Conservation (phyloP, 1,140 invertebrate genomes). For the Drosophila nannoptera region DNA sequence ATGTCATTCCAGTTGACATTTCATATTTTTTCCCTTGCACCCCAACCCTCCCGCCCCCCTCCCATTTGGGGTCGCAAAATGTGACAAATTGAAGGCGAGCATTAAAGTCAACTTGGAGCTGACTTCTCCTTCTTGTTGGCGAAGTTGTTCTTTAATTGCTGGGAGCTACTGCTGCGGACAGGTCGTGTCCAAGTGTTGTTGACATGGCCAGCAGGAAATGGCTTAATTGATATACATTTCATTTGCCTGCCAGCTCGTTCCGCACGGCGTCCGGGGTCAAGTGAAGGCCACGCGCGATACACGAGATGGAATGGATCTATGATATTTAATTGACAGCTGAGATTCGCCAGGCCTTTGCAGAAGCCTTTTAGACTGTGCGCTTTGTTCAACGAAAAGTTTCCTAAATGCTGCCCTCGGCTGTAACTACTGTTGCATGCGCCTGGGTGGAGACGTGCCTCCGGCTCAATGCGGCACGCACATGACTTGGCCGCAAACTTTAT, state of each 20-base stretch:
- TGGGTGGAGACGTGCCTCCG: conserved; percentile 37
- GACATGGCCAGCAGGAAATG: conserved; percentile 35
- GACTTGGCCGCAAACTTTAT: conserved; percentile 68
- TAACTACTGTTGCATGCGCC: conserved; percentile 29
- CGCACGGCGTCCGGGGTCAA: conserved; percentile 22
- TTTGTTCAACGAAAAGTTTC: conserved; percentile 16
- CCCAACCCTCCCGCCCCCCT: neutral
- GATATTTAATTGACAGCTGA: conserved; percentile 5
- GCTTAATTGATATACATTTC: conserved; percentile 54
- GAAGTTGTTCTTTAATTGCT: conserved; percentile 42
- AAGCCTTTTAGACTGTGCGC: too few relatives aligned
- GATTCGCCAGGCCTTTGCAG: too few relatives aligned
- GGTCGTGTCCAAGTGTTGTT: conserved; percentile 38
- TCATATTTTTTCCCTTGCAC: conserved; percentile 30
- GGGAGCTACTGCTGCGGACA: conserved; percentile 29
- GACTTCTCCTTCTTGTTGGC: conserved; percentile 9
- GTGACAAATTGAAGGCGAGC: conserved; percentile 52
- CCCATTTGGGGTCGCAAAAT: conserved; percentile 22
- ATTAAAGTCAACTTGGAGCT: conserved; percentile 23
- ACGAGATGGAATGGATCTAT: neutral
- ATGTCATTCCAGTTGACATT: conserved; percentile 64
- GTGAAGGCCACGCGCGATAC: neutral
- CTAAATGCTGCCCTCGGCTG: conserved; percentile 17
- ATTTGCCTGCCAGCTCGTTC: conserved; percentile 22
- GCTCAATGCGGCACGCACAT: conserved; percentile 69